Evolutionary conservation across 2,888 invertebrate genomes (phyloP), one percentile per base, ranked within the genome.

Genomic region (Ophion slaviceki): DNA sequence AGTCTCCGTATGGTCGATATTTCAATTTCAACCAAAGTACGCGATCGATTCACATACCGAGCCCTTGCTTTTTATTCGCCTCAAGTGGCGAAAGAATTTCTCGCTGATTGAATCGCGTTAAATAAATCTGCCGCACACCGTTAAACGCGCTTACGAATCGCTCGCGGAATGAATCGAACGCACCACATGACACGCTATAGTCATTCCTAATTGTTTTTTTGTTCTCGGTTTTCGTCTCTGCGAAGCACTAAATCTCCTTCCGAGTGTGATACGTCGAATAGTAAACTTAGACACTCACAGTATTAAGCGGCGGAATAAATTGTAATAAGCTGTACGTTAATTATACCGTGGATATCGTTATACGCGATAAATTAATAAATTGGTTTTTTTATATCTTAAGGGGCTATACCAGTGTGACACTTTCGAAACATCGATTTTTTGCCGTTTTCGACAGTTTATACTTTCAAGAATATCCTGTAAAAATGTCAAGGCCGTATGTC

Each of bases 231-330:
- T 62, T 24, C 45, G 17, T 64, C 17, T 40, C 24, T 57, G 64
- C 67, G 53, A 66, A 83, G 45, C 53, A 71, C 61, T 40, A 77
- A 45, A 78, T 76, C 70, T 82, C 57, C 40, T 67, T 76, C 68
- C 68, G 81, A 47, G 70, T 82, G 82, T 87, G 84, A 80, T 84
- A 77, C 77, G 77, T 85, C 80, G 82, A 79, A 79, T 57, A 67
- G 32, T 47, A 70, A 82, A 84, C 85, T 87, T 87, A 86, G 86
- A 36, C 86, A 83, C 84, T 87, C 88, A 53, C 53, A 89, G 88
- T 89, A 88, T 89, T 89, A 88, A 78, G 61, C 45, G 57, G 68
- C 85, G 85, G 87, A 83, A 81, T 57, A 76, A 79, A 87, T 83
- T 85, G 57, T 87, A 86, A 81, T 70, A 62, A 82, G 72, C 77